A percentile compares a stretch with the other conserved stretches of the same genome.
Conservation (phyloP, 1,140 invertebrate genomes). For the Aphis gossypii region DNA sequence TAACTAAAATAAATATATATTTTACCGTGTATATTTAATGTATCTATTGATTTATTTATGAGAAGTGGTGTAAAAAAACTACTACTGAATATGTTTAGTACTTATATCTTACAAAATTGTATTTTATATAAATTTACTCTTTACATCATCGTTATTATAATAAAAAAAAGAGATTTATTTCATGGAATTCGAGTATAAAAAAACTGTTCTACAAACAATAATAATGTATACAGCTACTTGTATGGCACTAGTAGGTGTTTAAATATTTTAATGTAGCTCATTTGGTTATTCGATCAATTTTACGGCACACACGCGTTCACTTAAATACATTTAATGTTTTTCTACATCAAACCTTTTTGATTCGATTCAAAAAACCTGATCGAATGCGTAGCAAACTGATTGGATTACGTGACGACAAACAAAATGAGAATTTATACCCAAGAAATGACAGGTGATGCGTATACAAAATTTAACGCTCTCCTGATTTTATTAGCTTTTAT, state of each 20-base stretch:
- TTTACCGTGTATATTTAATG: neutral
- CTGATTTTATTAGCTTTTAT: slow-evolving; percentile 7
- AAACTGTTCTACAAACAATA: neutral
- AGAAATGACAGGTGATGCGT: neutral
- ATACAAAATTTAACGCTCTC: neutral
- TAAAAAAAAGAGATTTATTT: neutral
- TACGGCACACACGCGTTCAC: neutral
- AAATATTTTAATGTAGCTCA: neutral
- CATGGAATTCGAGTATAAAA: neutral
- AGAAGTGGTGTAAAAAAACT: neutral
- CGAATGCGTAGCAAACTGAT: slow-evolving; percentile 2
- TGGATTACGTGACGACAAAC: neutral
- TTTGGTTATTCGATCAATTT: neutral
- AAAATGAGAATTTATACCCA: neutral
- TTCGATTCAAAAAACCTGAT: neutral
- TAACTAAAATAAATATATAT: neutral
- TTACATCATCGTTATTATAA: neutral
- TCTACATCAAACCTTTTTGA: neutral
- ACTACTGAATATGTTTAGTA: neutral
- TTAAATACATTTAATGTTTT: neutral
- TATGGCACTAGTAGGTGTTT: neutral
- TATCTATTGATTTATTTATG: neutral
- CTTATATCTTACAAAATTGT: neutral
- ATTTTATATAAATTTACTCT: neutral
- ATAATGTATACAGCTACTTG: neutral